These are phyloP conservation scores for Scolopax bukidnonensis DNA, from an alignment of 2,797 vertebrate genomes.

Conservation along the genomic window DNA sequence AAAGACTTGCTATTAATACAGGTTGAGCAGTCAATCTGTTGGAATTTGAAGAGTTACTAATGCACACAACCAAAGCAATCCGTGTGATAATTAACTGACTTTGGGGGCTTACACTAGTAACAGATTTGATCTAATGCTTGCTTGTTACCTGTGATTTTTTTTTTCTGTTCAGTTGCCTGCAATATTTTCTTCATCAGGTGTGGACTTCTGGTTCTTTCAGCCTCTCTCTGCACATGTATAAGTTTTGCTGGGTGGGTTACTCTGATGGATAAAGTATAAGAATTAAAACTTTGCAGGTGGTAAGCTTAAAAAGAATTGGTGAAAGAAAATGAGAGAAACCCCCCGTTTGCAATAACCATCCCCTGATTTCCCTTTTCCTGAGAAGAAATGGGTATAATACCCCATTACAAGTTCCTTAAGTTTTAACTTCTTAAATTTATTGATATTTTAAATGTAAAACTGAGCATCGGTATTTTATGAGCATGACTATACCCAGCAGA, in stretches of 20 bases:
- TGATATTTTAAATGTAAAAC: not conserved
- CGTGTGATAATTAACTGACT: not conserved
- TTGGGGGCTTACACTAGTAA: not conserved
- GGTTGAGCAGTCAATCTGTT: not conserved
- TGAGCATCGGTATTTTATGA: not conserved
- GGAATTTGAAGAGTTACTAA: not conserved
- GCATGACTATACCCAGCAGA: not conserved
- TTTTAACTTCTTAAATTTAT: not conserved
- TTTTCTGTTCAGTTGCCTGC: not conserved
- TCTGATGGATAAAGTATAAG: not conserved
- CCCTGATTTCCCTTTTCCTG: not conserved
- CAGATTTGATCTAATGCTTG: not conserved
- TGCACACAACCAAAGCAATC: not conserved
- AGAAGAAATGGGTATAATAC: not conserved
- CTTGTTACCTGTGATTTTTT: not conserved
- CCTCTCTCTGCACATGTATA: not conserved
- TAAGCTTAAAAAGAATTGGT: not conserved
- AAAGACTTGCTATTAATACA: not conserved
- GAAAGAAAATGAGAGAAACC: not conserved
- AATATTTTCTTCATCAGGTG: not conserved
- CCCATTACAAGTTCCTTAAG: not conserved
- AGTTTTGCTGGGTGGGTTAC: not conserved
- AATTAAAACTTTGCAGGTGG: not conserved
- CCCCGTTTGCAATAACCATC: not conserved
- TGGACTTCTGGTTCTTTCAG: not conserved